phyloP scores from a whole-genome alignment of 2,888 invertebrate genomes.

The Griposia aprilina region DNA sequence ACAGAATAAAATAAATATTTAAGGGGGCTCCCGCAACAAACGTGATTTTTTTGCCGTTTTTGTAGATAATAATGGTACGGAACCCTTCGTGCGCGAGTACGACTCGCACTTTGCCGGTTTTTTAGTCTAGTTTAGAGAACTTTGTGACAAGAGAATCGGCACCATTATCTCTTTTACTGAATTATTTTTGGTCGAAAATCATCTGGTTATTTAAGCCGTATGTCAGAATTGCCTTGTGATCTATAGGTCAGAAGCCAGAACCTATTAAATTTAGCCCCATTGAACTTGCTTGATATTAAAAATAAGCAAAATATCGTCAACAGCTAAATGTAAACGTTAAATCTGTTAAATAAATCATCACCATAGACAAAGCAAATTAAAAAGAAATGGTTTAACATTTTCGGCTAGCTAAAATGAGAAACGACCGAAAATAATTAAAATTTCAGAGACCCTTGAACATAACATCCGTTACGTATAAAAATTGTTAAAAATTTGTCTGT shows the following conservation, averaged over 20 bases:
- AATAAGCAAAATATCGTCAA: neutral
- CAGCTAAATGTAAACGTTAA: neutral
- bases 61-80: too few species aligned
- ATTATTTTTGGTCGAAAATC: constrained; percentile 22
- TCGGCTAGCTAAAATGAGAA: neutral
- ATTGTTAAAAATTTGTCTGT: neutral
- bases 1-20: too few species aligned
- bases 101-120: too few species aligned
- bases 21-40: too few species aligned
- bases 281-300: neutral
- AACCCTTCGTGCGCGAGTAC: too few species aligned
- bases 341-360: constrained; percentile 12
- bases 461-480: too few species aligned
- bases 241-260: neutral
- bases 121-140: too few species aligned
- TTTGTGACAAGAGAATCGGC: too few species aligned
- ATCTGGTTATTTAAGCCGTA: constrained; percentile 18
- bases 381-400: neutral
- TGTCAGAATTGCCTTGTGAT: neutral
- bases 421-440: constrained; percentile 24
- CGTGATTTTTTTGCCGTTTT: too few species aligned
- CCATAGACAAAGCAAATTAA: neutral
- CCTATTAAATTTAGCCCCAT: neutral
- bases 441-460: neutral
- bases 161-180: neutral